Percentiles rank a stretch among this genome's conserved stretches.
Conservation (phyloP, 1,140 invertebrate species). For the Armadillidium nasatum region DNA sequence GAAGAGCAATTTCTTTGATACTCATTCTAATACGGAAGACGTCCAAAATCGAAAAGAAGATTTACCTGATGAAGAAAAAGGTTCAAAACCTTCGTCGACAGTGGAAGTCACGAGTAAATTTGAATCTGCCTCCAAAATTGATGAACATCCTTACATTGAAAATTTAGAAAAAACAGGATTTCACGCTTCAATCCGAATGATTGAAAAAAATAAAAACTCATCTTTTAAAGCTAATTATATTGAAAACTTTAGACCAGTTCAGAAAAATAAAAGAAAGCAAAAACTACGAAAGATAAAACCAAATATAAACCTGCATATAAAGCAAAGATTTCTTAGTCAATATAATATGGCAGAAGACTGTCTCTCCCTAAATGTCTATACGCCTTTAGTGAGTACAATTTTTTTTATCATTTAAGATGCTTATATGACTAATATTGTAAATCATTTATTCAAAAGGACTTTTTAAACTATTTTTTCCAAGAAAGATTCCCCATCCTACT, state of each 20-base stretch:
- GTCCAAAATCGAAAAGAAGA: neutral
- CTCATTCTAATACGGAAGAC: neutral
- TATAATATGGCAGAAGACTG: slow-evolving; percentile 49
- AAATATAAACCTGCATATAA: slow-evolving; percentile 23
- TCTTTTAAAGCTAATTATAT: neutral
- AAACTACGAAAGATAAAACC: neutral
- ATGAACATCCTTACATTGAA: neutral
- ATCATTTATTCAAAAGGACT: neutral
- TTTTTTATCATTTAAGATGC: neutral
- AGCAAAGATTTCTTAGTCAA: slow-evolving; percentile 30
- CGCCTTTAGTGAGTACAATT: slow-evolving; percentile 44
- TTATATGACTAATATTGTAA: neutral
- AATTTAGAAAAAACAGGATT: neutral
- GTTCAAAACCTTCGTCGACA: neutral
- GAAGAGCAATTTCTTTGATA: neutral
- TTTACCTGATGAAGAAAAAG: neutral
- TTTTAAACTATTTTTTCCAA: neutral
- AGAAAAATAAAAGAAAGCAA: neutral
- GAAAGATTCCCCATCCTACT: neutral
- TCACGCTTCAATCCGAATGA: neutral
- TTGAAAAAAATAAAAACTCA: slow-evolving; percentile 3
- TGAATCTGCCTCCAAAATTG: no score
- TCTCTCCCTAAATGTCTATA: slow-evolving; percentile 48
- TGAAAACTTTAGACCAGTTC: neutral
- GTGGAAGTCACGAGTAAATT: no score